Evolutionary conservation across 2,113 vertebrate species (phyloP), one percentile per base, ranked within the genome.

Genomic region (Aldabrachelys gigantea): DNA sequence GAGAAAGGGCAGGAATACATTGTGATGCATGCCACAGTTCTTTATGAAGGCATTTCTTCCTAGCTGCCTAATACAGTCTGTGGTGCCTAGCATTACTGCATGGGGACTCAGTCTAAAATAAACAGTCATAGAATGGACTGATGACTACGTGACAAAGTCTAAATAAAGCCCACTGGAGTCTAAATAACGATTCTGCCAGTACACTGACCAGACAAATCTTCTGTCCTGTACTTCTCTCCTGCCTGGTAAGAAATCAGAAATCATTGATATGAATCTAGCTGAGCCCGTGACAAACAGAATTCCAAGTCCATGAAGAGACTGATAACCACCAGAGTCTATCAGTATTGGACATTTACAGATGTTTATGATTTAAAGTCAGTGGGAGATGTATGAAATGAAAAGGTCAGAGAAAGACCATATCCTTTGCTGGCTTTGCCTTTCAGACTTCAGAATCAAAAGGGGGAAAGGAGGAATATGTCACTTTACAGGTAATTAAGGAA

Each of bases 401-500:
- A 54, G 87, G 92, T 95, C 93, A 96, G 82, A 85, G 57, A 92
- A 85, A 95, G 93, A 95, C 75, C 83, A 4, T 75, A 14, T 59
- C 90, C 54, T 47, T 87, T 92, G 79, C 79, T 95, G 87, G 47
- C 85, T 96, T 88, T 87, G 93, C 84, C 65, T 96, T 85, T 88
- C 81, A 79, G 89, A 89, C 69, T 86, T 87, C 86, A 89, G 90
- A 90, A 96, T 97, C 90, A 95, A 96, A 95, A 95, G 93, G 96
- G 87, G 91, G 88, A 89, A 94, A 95, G 96, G 85, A 96, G 95
- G 94, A 95, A 87, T 95, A 93, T 96, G 95, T 97, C 96, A 96
- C 81, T 81, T 97, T 96, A 85, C 96, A 95, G 89, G 94, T 95
- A 97, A 96, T 97, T 97, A 97, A 95, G 90, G 96, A 93, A 96